Conservation (phyloP, 2,113 vertebrate species). For the Mastomys coucha region DNA sequence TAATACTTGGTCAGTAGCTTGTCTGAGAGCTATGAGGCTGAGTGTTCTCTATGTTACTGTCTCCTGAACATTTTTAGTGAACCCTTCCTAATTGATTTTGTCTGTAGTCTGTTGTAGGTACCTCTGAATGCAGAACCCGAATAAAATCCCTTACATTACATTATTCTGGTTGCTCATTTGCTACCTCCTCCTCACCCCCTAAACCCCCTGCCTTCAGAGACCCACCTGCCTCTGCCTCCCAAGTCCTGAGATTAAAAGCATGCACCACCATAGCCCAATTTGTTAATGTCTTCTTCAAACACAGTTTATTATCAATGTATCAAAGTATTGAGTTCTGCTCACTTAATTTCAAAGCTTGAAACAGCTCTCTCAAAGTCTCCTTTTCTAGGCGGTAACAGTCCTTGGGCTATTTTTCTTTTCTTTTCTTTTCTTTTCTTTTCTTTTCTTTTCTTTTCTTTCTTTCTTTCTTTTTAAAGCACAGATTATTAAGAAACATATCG, state of each 20-base stretch:
- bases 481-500: slow-evolving; percentile 18
- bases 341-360: slow-evolving; percentile 53
- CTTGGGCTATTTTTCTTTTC: neutral
- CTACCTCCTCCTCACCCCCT: fast-evolving
- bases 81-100: slow-evolving; percentile 63
- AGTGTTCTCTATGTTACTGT: neutral
- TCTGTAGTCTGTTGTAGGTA: slow-evolving; percentile 79
- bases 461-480: neutral
- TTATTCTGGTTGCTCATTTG: neutral
- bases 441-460: too few species aligned
- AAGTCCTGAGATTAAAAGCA: neutral
- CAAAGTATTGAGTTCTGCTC: slow-evolving; percentile 10
- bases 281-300: slow-evolving; percentile 11
- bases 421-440: too few species aligned
- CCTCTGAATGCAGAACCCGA: slow-evolving; percentile 64
- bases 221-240: neutral
- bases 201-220: neutral
- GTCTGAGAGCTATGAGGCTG: neutral
- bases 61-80: slow-evolving; percentile 41
- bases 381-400: neutral
- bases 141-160: slow-evolving; percentile 76
- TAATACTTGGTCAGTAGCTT: neutral
- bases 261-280: neutral
- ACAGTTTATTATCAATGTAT: neutral
- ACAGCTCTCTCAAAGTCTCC: neutral